A percentile compares a stretch with the other conserved stretches of the same genome.
phyloP scores from a whole-genome alignment of 2,797 vertebrate species.

The Oophaga sylvatica region DNA sequence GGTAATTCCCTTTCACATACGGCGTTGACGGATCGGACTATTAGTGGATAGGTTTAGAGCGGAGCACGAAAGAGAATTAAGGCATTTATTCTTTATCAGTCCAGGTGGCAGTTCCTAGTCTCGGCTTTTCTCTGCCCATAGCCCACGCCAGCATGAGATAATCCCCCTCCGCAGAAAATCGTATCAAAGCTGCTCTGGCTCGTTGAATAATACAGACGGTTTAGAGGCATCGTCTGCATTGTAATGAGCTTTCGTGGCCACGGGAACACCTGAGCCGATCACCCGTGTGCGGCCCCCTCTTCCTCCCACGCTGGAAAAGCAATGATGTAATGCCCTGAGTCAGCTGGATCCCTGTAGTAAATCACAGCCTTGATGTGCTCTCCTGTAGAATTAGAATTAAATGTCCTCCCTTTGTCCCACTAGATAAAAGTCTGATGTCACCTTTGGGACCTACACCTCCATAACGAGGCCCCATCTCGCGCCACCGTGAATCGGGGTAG shows the following conservation, averaged over 20 bases:
- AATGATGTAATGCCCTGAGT: conserved; percentile 62
- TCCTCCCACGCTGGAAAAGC: not conserved
- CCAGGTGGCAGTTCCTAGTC: conserved; percentile 39
- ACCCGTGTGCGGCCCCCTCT: conserved; percentile 58
- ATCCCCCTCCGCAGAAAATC: conserved; percentile 48
- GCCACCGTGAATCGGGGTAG: no score
- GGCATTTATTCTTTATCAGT: conserved; percentile 11
- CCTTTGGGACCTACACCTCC: no score
- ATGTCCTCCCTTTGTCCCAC: not conserved
- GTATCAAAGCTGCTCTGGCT: conserved; percentile 60
- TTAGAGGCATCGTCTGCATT: conserved; percentile 65
- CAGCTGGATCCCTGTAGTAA: conserved; percentile 26
- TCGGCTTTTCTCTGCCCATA: not conserved
- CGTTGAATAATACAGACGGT: conserved; percentile 69
- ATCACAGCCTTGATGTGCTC: conserved; percentile 1
- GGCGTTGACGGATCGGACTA: not conserved
- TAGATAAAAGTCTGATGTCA: no score
- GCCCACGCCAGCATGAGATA: conserved; percentile 64
- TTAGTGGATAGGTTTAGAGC: not conserved
- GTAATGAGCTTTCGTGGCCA: conserved; percentile 66
- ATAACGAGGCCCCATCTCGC: no score
- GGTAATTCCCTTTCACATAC: conserved; percentile 29
- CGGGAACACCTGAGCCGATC: conserved; percentile 72
- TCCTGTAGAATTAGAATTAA: not conserved
- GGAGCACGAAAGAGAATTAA: conserved; percentile 7